Conservation (phyloP, 1,140 invertebrate species). For the Macrosteles quadrilineatus region DNA sequence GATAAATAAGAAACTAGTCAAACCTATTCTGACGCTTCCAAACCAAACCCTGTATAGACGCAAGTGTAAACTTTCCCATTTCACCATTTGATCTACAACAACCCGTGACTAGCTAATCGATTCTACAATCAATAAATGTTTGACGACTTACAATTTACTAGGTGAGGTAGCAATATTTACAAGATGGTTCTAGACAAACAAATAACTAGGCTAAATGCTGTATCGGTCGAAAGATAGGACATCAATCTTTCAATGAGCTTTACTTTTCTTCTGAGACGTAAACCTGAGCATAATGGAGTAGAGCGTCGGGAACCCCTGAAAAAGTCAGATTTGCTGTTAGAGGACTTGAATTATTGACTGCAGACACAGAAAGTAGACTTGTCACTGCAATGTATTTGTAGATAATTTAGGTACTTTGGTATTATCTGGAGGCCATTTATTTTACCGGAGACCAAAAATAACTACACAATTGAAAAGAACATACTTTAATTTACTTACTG, state of each 20-base stretch:
- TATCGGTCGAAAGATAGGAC: background rate
- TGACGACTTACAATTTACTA: background rate
- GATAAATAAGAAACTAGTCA: too few species aligned
- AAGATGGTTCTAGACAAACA: background rate
- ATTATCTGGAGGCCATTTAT: background rate
- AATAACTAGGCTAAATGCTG: background rate
- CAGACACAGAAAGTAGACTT: background rate
- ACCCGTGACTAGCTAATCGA: background rate
- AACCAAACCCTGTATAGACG: too few species aligned
- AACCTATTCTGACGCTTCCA: too few species aligned
- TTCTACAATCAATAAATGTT: background rate
- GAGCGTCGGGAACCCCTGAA: conserved; percentile 29
- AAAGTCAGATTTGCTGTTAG: conserved; percentile 6
- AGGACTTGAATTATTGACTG: background rate
- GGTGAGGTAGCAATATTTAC: background rate
- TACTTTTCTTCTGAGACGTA: conserved; percentile 28
- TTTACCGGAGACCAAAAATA: too few species aligned
- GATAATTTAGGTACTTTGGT: background rate
- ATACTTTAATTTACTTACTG: too few species aligned
- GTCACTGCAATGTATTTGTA: background rate
- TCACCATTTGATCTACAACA: background rate
- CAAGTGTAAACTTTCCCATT: too few species aligned
- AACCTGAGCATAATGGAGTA: conserved; percentile 29
- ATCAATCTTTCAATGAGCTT: background rate
- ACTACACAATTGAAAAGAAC: too few species aligned